Base-by-base conservation (phyloP, 1,140 invertebrate species). In the Brachionus calyciflorus region DNA sequence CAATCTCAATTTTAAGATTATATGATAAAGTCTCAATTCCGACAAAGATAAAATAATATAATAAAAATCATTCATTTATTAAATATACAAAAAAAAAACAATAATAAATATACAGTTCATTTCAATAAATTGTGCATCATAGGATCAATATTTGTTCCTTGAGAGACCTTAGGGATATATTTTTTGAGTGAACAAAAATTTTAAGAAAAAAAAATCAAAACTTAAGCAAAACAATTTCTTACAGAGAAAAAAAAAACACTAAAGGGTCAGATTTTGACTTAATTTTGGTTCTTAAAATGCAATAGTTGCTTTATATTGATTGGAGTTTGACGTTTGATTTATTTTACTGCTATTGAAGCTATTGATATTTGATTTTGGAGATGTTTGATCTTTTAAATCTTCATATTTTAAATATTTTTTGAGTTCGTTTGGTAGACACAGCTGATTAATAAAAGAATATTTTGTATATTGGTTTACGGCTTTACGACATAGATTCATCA, bases 321-420 rank as follows among this genome's bases (percentile, higher is more conserved):
- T 65, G 19, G 60, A 7, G 24, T 41, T 65, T 14, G 26, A 7
- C 1, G 30, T 33, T 60, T 28, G 14, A 60, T 60, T 65, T 41
- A 44, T 24, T 44, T 65, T 65, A 1, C 24, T 2, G n/a, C n/a
- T n/a, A n/a, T n/a, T n/a, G 26, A 30, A 30, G 24, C 19, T 44
- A 44, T 65, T 65, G 21, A 44, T 12, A 26, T 28, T 65, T 44
- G 60, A 24, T 44, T 65, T 65, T 44, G 60, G 37, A 14, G 37
- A 44, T 65, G 60, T 44, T 9, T 41, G 7, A 26, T 65, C 60
- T 30, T 41, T 73, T 24, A 73, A 12, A n/a, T 73, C 46, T 24
- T 73, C 51, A 17, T 73, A 73, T 21, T 49, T 33, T 0, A 73
- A 19, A 55, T 51, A 73, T 17, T 73, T 55, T 73, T 73, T 73